phyloP scores from a whole-genome alignment of 2,797 vertebrate genomes.

The Dipus sagitta region DNA sequence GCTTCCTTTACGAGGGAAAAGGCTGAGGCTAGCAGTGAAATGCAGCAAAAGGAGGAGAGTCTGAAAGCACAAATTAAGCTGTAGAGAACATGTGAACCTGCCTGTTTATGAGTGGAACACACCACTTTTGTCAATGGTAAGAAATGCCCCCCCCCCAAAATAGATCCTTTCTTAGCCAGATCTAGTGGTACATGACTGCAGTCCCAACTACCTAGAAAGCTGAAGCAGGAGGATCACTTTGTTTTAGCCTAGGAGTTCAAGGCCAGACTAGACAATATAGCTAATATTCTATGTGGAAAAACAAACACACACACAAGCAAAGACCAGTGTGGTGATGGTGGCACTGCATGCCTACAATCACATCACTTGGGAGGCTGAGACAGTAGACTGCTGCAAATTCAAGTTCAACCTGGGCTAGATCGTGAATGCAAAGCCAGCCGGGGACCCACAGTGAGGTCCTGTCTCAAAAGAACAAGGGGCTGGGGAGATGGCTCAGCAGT shows the following conservation, averaged over 20 bases:
- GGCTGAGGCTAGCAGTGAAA: slow-evolving; percentile 36
- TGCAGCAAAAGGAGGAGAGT: background rate
- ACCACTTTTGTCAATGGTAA: slow-evolving; percentile 12
- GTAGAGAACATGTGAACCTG: slow-evolving; percentile 27
- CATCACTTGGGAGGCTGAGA: background rate
- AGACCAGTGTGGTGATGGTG: background rate
- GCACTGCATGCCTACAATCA: background rate
- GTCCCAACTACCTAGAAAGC: background rate
- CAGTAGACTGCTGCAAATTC: background rate
- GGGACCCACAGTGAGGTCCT: background rate
- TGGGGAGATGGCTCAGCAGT: background rate
- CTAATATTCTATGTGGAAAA: background rate
- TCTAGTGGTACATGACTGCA: background rate
- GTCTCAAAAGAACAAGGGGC: background rate
- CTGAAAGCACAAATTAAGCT: slow-evolving; percentile 24
- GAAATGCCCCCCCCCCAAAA: slow-evolving; percentile 21
- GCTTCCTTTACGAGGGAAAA: slow-evolving; percentile 47
- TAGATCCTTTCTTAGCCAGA: background rate
- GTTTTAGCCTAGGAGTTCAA: background rate
- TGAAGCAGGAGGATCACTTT: background rate
- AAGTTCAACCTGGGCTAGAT: background rate
- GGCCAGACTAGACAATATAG: background rate
- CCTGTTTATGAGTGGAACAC: background rate
- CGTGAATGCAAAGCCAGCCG: background rate
- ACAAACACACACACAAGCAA: background rate